Evolutionary conservation across 2,113 vertebrate species (phyloP).

Genomic region (Macquaria australasica): DNA sequence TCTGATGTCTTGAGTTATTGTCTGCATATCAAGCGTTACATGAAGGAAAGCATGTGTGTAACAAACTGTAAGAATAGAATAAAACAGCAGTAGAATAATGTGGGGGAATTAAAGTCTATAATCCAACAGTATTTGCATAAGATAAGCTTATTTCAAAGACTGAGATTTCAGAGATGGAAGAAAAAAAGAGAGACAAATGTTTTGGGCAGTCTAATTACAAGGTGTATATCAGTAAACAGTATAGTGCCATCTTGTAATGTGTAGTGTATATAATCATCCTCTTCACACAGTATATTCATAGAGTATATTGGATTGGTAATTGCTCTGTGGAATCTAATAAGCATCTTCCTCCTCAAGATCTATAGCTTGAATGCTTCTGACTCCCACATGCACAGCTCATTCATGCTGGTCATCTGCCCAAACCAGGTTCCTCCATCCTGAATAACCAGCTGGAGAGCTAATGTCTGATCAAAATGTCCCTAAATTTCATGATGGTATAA

Average conservation of each 20-base stretch:
- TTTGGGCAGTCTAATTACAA: background rate
- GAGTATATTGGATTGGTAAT: background rate
- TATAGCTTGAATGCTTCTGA: background rate
- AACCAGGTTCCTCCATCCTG: background rate
- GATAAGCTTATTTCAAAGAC: background rate
- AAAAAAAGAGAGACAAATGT: background rate
- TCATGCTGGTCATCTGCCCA: background rate
- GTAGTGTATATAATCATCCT: background rate
- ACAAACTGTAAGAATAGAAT: background rate
- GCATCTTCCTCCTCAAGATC: background rate
- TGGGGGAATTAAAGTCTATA: background rate
- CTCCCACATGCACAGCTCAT: conserved; percentile 7
- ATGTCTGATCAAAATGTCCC: background rate
- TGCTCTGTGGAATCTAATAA: background rate
- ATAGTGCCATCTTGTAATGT: background rate
- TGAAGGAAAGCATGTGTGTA: background rate
- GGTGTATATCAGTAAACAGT: background rate
- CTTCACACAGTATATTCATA: background rate
- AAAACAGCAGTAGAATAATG: background rate
- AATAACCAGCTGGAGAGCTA: background rate
- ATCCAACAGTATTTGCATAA: background rate
- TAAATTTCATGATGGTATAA: background rate
- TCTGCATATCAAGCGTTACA: background rate
- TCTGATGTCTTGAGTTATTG: too few relatives aligned
- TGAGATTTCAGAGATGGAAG: background rate